phyloP scores from a whole-genome alignment of 2,888 invertebrate genomes.

The Dione juno region DNA sequence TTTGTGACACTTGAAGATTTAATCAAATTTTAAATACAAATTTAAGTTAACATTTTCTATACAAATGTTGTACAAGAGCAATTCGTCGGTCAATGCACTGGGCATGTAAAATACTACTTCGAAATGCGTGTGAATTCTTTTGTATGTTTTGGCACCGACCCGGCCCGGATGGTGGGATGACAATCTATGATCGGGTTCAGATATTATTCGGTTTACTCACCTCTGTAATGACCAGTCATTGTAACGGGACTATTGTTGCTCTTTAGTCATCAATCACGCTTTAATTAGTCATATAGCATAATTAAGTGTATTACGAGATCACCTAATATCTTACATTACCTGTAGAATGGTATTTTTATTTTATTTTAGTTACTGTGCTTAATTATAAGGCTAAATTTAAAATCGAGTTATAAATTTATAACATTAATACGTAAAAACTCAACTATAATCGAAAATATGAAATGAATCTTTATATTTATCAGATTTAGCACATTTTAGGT shows the following conservation, averaged over 20 bases:
- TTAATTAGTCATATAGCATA: conserved; percentile 13
- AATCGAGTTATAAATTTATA: neutral
- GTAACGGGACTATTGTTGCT: conserved; percentile 18
- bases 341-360: neutral
- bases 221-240: conserved; percentile 1
- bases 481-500: conserved; percentile 46
- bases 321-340: too few species aligned
- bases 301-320: conserved; percentile 10
- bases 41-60: conserved; percentile 40
- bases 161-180: conserved; percentile 29
- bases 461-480: neutral
- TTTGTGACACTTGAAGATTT: too few species aligned
- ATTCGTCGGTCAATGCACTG: conserved; percentile 66
- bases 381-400: neutral
- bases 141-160: conserved; percentile 46
- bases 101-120: conserved; percentile 61
- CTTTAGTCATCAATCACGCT: conserved; percentile 20
- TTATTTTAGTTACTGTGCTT: neutral
- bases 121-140: conserved; percentile 45
- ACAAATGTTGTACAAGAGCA: conserved; percentile 61
- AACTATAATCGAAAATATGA: neutral
- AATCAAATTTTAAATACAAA: neutral
- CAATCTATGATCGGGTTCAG: conserved; percentile 20
- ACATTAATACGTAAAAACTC: neutral
- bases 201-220: conserved; percentile 25